phyloP scores from a whole-genome alignment of 2,113 vertebrate species.

The Chionodraco myersi region DNA sequence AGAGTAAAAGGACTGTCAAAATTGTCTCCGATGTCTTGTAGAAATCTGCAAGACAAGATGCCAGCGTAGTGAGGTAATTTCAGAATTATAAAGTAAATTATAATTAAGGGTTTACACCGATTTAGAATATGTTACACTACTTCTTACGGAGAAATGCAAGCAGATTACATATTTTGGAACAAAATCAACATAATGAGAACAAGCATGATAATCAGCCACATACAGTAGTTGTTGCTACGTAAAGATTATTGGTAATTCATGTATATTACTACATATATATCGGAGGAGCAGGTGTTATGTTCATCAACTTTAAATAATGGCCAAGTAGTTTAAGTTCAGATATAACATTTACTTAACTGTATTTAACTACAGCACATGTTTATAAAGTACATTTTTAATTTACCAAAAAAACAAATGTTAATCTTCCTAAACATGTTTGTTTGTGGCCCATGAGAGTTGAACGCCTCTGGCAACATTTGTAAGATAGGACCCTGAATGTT shows the following conservation, averaged over 20 bases:
- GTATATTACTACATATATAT: background rate
- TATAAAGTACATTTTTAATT: background rate
- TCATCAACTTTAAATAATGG: background rate
- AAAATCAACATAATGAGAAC: background rate
- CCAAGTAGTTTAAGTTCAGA: background rate
- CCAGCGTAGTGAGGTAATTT: constrained; percentile 1
- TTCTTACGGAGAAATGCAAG: background rate
- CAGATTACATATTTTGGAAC: background rate
- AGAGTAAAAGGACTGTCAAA: constrained; percentile 11
- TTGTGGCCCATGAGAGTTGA: no score
- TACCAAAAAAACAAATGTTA: background rate
- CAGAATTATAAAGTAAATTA: constrained; percentile 10
- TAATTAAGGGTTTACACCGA: background rate
- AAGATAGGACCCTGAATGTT: background rate
- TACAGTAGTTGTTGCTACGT: no score
- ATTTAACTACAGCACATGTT: background rate
- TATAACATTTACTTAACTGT: background rate
- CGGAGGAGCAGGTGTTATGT: background rate
- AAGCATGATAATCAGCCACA: background rate
- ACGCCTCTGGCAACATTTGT: background rate
- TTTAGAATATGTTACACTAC: constrained; percentile 2
- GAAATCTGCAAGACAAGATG: background rate
- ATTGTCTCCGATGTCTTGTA: constrained; percentile 12
- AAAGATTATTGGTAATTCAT: no score
- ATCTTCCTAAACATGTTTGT: background rate